Conservation (phyloP, 2,113 vertebrate species). For the Muscicapa adusta region DNA sequence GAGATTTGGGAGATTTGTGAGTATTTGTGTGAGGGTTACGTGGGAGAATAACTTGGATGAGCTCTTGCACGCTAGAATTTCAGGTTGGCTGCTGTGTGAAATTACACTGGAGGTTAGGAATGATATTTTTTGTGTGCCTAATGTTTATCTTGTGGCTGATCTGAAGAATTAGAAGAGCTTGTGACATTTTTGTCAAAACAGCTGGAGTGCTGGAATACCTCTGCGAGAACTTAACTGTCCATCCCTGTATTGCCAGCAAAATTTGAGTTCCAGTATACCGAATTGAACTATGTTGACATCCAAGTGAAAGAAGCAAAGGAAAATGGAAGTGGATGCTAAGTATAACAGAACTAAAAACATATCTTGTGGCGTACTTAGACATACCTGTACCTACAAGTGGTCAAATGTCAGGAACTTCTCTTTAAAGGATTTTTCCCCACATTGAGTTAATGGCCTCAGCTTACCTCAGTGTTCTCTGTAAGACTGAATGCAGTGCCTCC, state of each 20-base stretch:
- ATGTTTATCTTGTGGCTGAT: background rate
- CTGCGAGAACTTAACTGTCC: background rate
- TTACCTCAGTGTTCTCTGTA: background rate
- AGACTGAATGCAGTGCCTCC: background rate
- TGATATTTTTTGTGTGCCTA: background rate
- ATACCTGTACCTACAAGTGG: background rate
- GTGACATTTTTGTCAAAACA: background rate
- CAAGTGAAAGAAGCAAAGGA: background rate
- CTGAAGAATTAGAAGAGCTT: background rate
- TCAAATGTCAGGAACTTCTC: background rate
- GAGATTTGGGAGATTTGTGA: no score
- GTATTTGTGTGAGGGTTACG: background rate
- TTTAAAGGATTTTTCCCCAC: background rate
- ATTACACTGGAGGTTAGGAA: background rate
- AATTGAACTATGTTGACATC: background rate
- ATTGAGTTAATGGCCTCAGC: accelerated
- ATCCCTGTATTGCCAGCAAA: background rate
- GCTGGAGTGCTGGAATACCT: background rate
- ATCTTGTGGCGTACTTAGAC: background rate
- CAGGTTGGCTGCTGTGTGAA: background rate
- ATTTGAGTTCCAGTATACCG: background rate
- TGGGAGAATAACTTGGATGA: background rate
- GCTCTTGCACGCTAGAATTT: background rate
- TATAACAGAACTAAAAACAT: background rate
- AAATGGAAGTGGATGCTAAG: background rate